Evolutionary conservation across 2,888 invertebrate species (phyloP), one percentile per base, ranked within the genome.

Genomic region (Nymphalis urticae): DNA sequence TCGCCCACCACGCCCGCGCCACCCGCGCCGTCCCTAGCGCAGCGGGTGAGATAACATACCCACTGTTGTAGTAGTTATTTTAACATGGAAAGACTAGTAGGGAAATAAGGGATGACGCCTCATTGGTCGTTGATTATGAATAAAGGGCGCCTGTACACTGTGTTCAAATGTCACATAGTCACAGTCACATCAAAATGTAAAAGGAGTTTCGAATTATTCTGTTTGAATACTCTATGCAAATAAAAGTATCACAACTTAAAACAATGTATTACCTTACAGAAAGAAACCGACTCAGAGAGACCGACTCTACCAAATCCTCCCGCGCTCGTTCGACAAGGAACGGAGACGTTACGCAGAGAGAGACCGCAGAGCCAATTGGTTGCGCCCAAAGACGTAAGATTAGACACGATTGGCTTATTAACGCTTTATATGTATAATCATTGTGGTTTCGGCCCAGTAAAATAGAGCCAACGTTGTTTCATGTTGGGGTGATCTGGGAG

Each of bases 321-420:
- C 0, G 78, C 82, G 42, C 80, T 92, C 0, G 87, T 92, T 2
- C 80, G 92, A 9, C 92, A 92, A 73, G 92, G 90, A 24, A 92
- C 92, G 0, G 92, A 92, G 67, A 92, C 92, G 0, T 70, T 92
- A 16, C 82, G 91, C 0, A 77, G 90, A 3, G 90, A 91, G 2
- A 79, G 91, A 36, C 92, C 92, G 0, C 85, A 81, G 7, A 89
- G 90, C 58, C 91, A 91, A 32, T 77, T 91, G 47, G 84, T 89
- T 10, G 72, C 72, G 9, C 72, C 72, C 0, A 71, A 68, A 66
- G 71, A 72, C 47, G 72, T 71, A 66, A 71, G 72, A 58, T 19
- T 56, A 54, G 6, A 21, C 48, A 32, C n/a, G 21, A 48, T 32
- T 19, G 7, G 19, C 24, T 16, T 27, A 61, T 48, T 24, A 10